Conservation (phyloP, 2,797 vertebrate species). For the Aplochiton taeniatus region DNA sequence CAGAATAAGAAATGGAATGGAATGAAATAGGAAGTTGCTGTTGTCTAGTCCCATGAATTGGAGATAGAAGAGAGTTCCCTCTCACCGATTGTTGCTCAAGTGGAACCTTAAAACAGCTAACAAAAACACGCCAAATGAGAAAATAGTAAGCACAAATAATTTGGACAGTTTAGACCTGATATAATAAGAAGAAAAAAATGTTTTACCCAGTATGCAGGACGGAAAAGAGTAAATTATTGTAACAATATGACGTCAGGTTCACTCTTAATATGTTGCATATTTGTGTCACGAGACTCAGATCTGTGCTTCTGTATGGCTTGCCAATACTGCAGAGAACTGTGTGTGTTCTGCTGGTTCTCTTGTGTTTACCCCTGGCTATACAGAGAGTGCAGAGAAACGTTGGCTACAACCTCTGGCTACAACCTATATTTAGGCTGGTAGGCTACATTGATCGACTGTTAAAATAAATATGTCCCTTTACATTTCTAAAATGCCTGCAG, state of each 20-base stretch:
- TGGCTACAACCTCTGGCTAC: slow-evolving; percentile 4
- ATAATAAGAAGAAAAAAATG: background rate
- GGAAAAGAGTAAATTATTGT: background rate
- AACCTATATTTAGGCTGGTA: slow-evolving; percentile 2
- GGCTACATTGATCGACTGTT: slow-evolving; percentile 11
- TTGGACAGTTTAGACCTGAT: background rate
- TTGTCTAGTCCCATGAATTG: background rate
- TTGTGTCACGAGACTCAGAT: no score
- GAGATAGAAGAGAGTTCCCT: background rate
- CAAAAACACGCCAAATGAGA: background rate
- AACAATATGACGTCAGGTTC: background rate
- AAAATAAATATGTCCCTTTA: slow-evolving; percentile 9
- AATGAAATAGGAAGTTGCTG: background rate
- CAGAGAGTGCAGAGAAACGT: background rate
- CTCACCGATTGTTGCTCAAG: background rate
- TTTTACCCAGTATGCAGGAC: background rate
- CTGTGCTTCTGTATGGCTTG: background rate
- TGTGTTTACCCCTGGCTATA: slow-evolving; percentile 4
- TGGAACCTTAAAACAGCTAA: background rate
- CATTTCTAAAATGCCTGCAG: slow-evolving; percentile 3
- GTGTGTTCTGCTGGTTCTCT: background rate
- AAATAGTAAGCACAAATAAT: background rate
- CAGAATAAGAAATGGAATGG: slow-evolving; percentile 3
- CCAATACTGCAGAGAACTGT: background rate
- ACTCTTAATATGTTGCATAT: no score